Evolutionary conservation across 1,140 invertebrate species (phyloP).

Genomic region (Hyposmocoma kahamanoa): DNA sequence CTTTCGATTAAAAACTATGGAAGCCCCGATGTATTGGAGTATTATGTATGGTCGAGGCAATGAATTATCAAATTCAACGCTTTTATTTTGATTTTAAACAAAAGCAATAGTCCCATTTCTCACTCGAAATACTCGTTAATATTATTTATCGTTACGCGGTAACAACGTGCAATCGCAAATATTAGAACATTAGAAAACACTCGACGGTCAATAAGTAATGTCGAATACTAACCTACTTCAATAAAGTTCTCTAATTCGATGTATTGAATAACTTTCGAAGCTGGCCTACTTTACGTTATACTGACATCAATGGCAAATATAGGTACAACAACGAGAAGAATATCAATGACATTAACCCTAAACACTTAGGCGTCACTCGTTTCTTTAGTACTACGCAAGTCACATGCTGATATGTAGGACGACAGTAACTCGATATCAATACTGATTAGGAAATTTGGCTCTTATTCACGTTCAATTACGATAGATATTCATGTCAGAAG

Average conservation of each 20-base stretch:
- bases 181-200: constrained; percentile 19
- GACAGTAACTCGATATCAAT: constrained; percentile 53
- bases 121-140: constrained; percentile 8
- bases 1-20: constrained; percentile 19
- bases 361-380: constrained; percentile 41
- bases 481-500: constrained; percentile 23
- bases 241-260: constrained; percentile 63
- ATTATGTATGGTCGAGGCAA: constrained; percentile 3
- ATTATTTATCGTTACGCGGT: neutral
- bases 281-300: constrained; percentile 29
- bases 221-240: constrained; percentile 29
- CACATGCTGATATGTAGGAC: constrained; percentile 67
- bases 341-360: constrained; percentile 34
- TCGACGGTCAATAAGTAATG: constrained; percentile 25
- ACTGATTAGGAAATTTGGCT: constrained; percentile 52
- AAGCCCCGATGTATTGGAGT: constrained; percentile 24
- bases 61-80: neutral
- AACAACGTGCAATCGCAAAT: constrained; percentile 8
- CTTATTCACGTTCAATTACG: too few species aligned
- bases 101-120: constrained; percentile 29
- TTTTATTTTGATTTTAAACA: neutral
- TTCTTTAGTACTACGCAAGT: constrained; percentile 55
- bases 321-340: constrained; percentile 53
- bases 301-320: constrained; percentile 51
- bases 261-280: constrained; percentile 51